These are phyloP conservation scores for Coreius guichenoti DNA, from an alignment of 2,797 vertebrate species.

Conservation along the genomic window DNA sequence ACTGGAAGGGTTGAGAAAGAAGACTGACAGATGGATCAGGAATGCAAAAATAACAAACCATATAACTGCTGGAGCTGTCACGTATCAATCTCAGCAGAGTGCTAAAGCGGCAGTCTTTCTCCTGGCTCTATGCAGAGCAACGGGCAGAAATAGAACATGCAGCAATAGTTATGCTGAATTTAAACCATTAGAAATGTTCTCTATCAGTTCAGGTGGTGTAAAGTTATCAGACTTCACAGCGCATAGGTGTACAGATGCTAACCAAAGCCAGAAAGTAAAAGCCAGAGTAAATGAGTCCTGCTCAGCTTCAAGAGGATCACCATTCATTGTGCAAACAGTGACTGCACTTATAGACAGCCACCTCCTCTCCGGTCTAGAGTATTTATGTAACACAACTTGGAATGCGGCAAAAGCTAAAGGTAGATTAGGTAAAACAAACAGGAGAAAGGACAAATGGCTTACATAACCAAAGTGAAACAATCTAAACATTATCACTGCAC, in stretches of 20 bases:
- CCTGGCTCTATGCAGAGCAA: constrained; percentile 1
- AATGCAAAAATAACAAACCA: constrained; percentile 46
- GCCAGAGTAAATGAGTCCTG: constrained; percentile 27
- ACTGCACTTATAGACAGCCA: constrained; percentile 58
- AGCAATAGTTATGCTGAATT: constrained; percentile 4
- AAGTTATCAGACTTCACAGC: constrained; percentile 27
- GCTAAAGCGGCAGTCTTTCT: constrained; percentile 24
- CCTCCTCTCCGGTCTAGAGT: constrained; percentile 67
- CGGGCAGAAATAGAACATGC: neutral
- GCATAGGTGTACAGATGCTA: constrained; percentile 1
- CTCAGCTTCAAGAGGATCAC: constrained; percentile 33
- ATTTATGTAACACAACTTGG: constrained; percentile 77
- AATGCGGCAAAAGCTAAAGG: constrained; percentile 65
- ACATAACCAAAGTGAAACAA: constrained; percentile 76
- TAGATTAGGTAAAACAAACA: constrained; percentile 63
- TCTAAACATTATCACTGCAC: constrained; percentile 79
- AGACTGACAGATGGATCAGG: constrained; percentile 51
- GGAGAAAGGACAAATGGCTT: constrained; percentile 70
- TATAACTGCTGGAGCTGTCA: constrained; percentile 40
- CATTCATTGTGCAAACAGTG: constrained; percentile 66
- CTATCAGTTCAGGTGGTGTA: constrained; percentile 2
- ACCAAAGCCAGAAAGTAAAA: neutral
- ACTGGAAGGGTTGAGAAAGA: constrained; percentile 49
- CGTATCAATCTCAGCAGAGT: constrained; percentile 39
- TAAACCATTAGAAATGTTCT: constrained; percentile 15